Evolutionary conservation across 2,888 invertebrate genomes (phyloP).

Genomic region (Idaea aversata): DNA sequence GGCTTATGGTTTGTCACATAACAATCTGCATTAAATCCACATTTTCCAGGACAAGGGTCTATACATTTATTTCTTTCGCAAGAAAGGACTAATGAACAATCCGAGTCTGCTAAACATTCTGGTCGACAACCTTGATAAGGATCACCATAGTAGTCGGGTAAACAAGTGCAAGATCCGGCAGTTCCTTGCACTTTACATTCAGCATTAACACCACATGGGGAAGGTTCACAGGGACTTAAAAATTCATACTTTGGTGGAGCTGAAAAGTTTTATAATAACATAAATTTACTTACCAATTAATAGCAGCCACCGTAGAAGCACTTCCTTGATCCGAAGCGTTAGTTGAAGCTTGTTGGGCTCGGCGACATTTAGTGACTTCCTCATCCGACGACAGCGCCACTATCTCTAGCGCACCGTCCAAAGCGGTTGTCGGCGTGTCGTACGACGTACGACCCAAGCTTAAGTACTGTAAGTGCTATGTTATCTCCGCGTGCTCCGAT

Average conservation of each 20-base stretch:
- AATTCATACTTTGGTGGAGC: slow-evolving; percentile 67
- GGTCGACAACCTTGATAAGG: slow-evolving; percentile 88
- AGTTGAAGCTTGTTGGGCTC: slow-evolving; percentile 77
- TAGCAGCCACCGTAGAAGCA: slow-evolving; percentile 72
- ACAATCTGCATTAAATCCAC: slow-evolving; percentile 84
- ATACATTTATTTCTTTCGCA: slow-evolving; percentile 84
- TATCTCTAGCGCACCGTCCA: slow-evolving; percentile 70
- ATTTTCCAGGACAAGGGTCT: slow-evolving; percentile 85
- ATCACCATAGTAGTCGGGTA: slow-evolving; percentile 86
- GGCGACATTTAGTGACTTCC: slow-evolving; percentile 74
- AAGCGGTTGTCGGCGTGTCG: slow-evolving; percentile 57
- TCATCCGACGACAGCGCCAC: slow-evolving; percentile 65
- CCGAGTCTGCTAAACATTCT: slow-evolving; percentile 83
- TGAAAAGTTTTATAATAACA: slow-evolving; percentile 64
- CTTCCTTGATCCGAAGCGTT: slow-evolving; percentile 77
- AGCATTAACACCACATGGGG: slow-evolving; percentile 86
- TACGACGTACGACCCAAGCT: slow-evolving; percentile 71
- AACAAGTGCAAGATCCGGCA: slow-evolving; percentile 86
- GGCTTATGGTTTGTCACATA: slow-evolving; percentile 84
- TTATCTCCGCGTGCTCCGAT: slow-evolving; percentile 79
- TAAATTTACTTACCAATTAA: slow-evolving; percentile 66
- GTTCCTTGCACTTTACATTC: slow-evolving; percentile 86
- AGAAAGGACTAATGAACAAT: slow-evolving; percentile 82
- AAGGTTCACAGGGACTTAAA: slow-evolving; percentile 81
- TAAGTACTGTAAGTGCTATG: slow-evolving; percentile 76